Evolutionary conservation across 92 coral and sea anemone species (phyloP).

Genomic region (Scolanthus callimorphus): DNA sequence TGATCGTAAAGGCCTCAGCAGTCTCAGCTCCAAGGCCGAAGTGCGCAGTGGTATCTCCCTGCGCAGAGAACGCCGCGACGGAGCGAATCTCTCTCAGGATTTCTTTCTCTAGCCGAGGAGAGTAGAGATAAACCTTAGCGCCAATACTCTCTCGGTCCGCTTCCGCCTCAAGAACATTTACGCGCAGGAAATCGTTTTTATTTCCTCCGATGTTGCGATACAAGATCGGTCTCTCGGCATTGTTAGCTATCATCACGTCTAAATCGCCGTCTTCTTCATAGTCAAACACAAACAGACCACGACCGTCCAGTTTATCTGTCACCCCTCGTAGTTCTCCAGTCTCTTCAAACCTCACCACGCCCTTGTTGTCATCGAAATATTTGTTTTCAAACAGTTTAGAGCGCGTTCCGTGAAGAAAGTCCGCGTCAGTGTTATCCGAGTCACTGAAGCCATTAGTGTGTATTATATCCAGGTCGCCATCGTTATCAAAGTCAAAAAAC

Average conservation of each 20-base stretch:
- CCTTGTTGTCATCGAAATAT: constrained; percentile 71
- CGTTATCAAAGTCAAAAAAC: constrained; percentile 94
- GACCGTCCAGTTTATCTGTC: constrained; percentile 81
- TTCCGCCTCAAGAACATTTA: constrained; percentile 79
- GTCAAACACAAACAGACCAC: constrained; percentile 91
- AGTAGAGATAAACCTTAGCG: constrained; percentile 80
- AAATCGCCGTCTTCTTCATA: constrained; percentile 96
- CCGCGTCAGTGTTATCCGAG: constrained; percentile 95
- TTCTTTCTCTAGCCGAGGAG: constrained; percentile 69
- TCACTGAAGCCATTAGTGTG: constrained; percentile 97
- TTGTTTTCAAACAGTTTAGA: constrained; percentile 74
- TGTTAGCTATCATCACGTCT: constrained; percentile 81
- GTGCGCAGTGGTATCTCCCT: constrained; percentile 86
- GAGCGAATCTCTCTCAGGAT: constrained; percentile 74
- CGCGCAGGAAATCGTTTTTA: constrained; percentile 82
- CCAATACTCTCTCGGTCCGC: constrained; percentile 86
- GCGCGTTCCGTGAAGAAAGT: constrained; percentile 92
- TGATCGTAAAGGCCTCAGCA: constrained; percentile 66
- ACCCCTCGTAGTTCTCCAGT: constrained; percentile 72
- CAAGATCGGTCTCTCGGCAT: constrained; percentile 76
- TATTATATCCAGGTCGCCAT: constrained; percentile 90
- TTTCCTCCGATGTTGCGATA: constrained; percentile 91
- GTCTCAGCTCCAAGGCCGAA: constrained; percentile 86
- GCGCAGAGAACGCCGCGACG: constrained; percentile 74
- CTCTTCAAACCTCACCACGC: constrained; percentile 54